Evolutionary conservation across 1,140 invertebrate genomes (phyloP).

Genomic region (Drosophila murphyi): DNA sequence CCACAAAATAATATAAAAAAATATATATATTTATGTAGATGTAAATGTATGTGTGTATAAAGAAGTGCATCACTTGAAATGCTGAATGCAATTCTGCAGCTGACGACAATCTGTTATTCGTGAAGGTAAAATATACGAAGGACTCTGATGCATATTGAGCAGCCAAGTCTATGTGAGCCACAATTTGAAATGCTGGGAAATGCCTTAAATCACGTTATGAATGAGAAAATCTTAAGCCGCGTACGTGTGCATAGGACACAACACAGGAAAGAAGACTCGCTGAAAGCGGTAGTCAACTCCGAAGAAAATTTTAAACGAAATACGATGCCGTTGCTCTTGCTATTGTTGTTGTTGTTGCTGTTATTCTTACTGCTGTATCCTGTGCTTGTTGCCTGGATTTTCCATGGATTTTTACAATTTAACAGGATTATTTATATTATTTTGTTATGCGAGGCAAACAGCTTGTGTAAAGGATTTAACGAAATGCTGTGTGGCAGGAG

Average conservation of each 20-base stretch:
- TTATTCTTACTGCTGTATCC: slow-evolving; percentile 11
- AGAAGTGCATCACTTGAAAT: slow-evolving; percentile 74
- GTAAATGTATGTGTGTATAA: background rate
- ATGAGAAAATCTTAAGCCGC: slow-evolving; percentile 73
- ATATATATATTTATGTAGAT: slow-evolving; percentile 31
- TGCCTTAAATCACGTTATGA: slow-evolving; percentile 70
- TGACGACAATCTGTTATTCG: slow-evolving; percentile 62
- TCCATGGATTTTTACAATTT: slow-evolving; percentile 62
- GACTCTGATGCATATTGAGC: slow-evolving; percentile 63
- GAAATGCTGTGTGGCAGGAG: slow-evolving; percentile 51
- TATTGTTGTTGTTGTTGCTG: slow-evolving; percentile 44
- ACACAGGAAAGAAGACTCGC: slow-evolving; percentile 23
- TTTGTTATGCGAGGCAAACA: slow-evolving; percentile 79
- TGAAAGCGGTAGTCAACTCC: slow-evolving; percentile 32
- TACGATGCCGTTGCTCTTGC: slow-evolving; percentile 45
- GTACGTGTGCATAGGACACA: slow-evolving; percentile 65
- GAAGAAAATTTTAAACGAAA: slow-evolving; percentile 75
- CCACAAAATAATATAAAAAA: slow-evolving; percentile 1
- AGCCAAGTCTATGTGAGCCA: slow-evolving; percentile 48
- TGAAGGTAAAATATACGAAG: slow-evolving; percentile 44
- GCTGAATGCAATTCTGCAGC: slow-evolving; percentile 60
- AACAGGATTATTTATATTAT: slow-evolving; percentile 81
- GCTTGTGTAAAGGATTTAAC: slow-evolving; percentile 80
- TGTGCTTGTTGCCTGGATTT: slow-evolving; percentile 20
- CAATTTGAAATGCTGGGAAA: slow-evolving; percentile 37